Percentiles rank a stretch among this genome's conserved stretches.
Evolutionary conservation across 2,888 invertebrate species (phyloP).

Genomic region (Pycnomerus fuliginosus): DNA sequence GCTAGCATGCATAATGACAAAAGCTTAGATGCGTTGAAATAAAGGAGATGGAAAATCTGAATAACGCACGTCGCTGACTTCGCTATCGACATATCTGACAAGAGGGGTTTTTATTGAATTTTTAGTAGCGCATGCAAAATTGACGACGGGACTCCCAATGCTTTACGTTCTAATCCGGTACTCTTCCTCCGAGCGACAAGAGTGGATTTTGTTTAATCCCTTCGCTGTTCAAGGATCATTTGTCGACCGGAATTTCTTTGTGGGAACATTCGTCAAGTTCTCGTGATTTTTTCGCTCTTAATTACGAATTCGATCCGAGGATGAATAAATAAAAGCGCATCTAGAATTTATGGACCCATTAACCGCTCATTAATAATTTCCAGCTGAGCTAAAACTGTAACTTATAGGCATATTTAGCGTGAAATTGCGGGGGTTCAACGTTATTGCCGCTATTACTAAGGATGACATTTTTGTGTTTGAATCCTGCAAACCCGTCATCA

Average conservation of each 20-base stretch:
- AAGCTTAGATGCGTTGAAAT: no score
- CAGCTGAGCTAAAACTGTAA: no score
- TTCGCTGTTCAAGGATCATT: constrained; percentile 19
- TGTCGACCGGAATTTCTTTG: constrained; percentile 14
- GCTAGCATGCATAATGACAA: no score
- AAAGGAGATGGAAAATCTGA: constrained; percentile 9
- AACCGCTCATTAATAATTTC: no score
- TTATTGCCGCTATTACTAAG: no score
- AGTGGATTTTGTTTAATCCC: constrained; percentile 20
- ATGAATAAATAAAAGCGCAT: no score
- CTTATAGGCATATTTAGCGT: no score
- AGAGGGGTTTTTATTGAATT: constrained; percentile 19
- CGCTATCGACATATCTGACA: constrained; percentile 11
- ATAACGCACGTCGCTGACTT: constrained; percentile 7
- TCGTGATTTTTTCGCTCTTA: constrained; percentile 2
- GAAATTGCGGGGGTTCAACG: no score
- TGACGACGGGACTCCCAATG: constrained; percentile 15
- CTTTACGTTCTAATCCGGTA: constrained; percentile 17
- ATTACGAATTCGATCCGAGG: not conserved
- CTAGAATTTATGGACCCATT: no score
- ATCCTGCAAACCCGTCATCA: no score
- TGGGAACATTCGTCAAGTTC: constrained; percentile 14
- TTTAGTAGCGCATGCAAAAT: constrained; percentile 14
- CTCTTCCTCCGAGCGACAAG: constrained; percentile 16
- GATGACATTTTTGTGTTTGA: no score